Evolutionary conservation across 1,140 invertebrate genomes (phyloP).

Genomic region (Aphelenchoides fujianensis): DNA sequence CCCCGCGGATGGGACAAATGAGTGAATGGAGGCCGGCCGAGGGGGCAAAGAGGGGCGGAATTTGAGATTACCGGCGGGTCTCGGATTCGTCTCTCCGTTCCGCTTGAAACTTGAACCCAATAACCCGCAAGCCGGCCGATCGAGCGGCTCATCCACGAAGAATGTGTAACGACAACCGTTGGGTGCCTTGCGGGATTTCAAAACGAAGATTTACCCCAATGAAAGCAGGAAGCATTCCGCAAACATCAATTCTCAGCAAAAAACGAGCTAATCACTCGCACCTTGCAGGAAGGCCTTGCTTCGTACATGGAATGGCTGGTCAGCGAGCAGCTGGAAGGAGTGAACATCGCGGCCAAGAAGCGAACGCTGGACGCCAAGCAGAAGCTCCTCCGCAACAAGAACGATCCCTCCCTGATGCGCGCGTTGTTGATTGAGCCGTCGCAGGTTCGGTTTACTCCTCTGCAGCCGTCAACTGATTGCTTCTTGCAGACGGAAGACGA

Average conservation of each 20-base stretch:
- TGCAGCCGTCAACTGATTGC: too few relatives aligned
- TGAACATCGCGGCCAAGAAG: slow-evolving; percentile 24
- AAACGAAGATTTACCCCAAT: neutral
- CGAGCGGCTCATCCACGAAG: neutral
- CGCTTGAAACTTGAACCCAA: neutral
- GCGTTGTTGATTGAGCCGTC: slow-evolving; percentile 12
- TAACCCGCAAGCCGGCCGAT: neutral
- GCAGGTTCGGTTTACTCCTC: too few relatives aligned
- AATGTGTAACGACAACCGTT: neutral
- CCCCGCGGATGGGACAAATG: neutral
- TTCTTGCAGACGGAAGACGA: slow-evolving; percentile 15
- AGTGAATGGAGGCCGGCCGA: neutral
- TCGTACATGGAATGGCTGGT: slow-evolving; percentile 34
- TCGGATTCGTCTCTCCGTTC: neutral
- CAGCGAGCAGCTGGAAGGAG: slow-evolving; percentile 16
- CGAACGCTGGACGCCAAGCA: slow-evolving; percentile 25
- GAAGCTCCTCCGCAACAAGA: slow-evolving; percentile 10
- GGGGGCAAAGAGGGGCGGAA: too few relatives aligned
- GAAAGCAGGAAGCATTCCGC: neutral
- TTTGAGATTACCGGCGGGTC: neutral
- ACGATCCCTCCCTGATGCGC: neutral
- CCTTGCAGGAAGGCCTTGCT: slow-evolving; percentile 29
- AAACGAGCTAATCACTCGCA: neutral
- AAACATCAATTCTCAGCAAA: neutral
- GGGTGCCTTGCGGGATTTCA: neutral